Conservation (phyloP, 2,797 vertebrate species). For the Coendou prehensilis region DNA sequence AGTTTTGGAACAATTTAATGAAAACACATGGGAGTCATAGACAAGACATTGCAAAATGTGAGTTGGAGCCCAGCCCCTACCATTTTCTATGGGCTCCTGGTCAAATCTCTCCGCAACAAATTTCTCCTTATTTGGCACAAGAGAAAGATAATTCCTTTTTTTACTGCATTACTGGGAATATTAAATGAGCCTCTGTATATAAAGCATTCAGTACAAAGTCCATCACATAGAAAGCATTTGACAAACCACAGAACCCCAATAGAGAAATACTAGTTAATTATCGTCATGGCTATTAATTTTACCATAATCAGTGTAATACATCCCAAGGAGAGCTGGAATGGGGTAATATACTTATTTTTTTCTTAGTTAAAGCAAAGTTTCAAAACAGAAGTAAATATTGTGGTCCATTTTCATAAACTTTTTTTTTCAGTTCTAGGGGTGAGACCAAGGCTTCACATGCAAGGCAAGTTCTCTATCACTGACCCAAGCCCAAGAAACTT, state of each 20-base stretch:
- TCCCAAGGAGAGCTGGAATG: background rate
- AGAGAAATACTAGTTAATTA: background rate
- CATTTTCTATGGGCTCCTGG: background rate
- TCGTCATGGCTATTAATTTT: background rate
- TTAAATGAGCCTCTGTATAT: background rate
- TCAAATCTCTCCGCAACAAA: background rate
- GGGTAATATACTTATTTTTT: background rate
- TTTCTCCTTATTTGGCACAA: background rate
- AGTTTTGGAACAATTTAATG: conserved; percentile 13
- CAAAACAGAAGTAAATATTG: background rate
- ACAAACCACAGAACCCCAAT: background rate
- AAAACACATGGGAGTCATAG: background rate
- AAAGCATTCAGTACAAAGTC: background rate
- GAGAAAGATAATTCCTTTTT: background rate
- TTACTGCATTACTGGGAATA: background rate
- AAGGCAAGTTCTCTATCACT: background rate
- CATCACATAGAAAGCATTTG: background rate
- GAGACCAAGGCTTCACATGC: background rate
- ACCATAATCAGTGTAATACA: background rate
- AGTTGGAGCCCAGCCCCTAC: background rate
- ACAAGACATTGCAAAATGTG: background rate
- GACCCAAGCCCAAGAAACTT: background rate
- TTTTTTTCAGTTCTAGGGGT: background rate
- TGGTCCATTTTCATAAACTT: background rate
- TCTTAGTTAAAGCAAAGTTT: background rate